Base-by-base conservation (phyloP, 2,888 invertebrate genomes). In the Caradrina kadenii region DNA sequence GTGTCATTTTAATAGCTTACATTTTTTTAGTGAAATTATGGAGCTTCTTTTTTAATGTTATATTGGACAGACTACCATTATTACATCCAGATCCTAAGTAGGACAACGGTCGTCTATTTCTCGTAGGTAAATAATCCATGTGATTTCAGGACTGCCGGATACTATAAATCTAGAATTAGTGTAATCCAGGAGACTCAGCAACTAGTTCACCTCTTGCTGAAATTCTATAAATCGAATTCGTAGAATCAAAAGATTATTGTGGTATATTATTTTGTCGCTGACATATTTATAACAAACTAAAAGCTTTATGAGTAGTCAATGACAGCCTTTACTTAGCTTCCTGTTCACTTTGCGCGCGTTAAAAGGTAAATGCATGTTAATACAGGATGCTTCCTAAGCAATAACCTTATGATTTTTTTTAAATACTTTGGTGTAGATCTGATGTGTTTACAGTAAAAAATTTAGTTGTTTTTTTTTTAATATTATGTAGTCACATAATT, bases 91-190 rank as follows among this genome's bases (percentile, higher is more conserved):
- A 4, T 19, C 7, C 1, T 7, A 42, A 39, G 5, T 58, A 53
- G 48, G n/a, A 54, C 48, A 31, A 17, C 13, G 15, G 3, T 68
- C 19, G 58, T 72, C 31, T 50, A 49, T 68, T 49, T 75, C 68
- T 53, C 54, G 42, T 68, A 67, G 55, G 75, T 45, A 45, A 45
- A 45, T 45, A 69, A 69, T 76, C 55, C 17, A 58, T 59, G 56
- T 69, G 61, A 56, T 73, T 69, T 69, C 50, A 59, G n/a, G 63
- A 56, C 61, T 78, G 73, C 53, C 73, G 79, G 79, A 78, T 65
- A 48, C 52, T 39, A 55, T 50, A 55, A 61, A 39, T 71, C 52
- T 78, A 54, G 60, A 53, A 71, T 76, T 59, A 73, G 54, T 42
- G 58, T 79, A 66, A 79, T 76, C 66, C 74, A 63, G 61, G 42